phyloP scores from a whole-genome alignment of 2,113 vertebrate species.

The Platanista minor region DNA sequence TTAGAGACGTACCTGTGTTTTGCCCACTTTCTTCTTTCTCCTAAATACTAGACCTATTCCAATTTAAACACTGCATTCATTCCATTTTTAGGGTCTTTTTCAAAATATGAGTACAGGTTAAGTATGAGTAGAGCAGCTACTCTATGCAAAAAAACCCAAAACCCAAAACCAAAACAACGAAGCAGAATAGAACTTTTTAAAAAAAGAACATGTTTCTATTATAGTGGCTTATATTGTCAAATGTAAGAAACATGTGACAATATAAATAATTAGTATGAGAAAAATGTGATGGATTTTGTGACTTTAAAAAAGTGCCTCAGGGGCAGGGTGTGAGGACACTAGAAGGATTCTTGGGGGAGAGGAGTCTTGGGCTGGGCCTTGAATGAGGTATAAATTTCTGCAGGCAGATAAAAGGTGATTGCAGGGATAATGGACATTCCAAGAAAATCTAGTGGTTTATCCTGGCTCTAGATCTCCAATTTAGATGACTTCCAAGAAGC shows the following conservation, averaged over 20 bases:
- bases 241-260: not conserved
- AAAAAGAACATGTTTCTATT: not conserved
- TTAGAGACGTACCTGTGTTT: not conserved
- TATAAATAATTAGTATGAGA: not conserved
- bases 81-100: not conserved
- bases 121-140: not conserved
- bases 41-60: not conserved
- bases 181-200: not conserved
- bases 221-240: not conserved
- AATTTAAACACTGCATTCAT: not conserved
- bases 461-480: constrained; percentile 26
- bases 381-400: not conserved
- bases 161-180: not conserved
- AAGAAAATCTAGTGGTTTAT: constrained; percentile 51
- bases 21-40: not conserved
- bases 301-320: not conserved
- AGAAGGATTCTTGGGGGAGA: not conserved
- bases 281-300: not conserved
- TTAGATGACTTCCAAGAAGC: constrained; percentile 50
- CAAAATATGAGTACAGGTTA: not conserved
- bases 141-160: not conserved
- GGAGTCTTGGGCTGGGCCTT: not conserved
- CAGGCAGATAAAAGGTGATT: constrained; percentile 32
- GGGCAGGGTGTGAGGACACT: not conserved
- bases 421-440: not conserved